Evolutionary conservation across 2,113 vertebrate genomes (phyloP), one percentile per base, ranked within the genome.

Genomic region (Oryzias curvinotus): DNA sequence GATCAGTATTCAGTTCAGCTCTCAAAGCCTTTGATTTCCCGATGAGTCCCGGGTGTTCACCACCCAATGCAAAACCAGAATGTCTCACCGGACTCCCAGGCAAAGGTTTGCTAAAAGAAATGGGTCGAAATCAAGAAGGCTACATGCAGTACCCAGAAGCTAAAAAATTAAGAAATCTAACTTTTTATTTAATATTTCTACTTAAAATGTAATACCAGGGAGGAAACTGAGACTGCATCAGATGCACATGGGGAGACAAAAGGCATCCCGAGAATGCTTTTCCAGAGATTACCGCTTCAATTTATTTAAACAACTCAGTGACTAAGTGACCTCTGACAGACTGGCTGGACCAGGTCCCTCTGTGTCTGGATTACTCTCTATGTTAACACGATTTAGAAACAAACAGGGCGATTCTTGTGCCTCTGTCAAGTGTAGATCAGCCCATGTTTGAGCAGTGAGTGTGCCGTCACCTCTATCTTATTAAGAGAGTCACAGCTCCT

Each of bases 1-100:
- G 80, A 90, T 91, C 88, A 88, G 86, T 89, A 89, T 91, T 87
- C 88, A 77, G 75, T 77, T 71, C 77, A 82, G 71, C 73, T 88
- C 68, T 61, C 65, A 49, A 85, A 85, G 78, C 83, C 88, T 91
- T 89, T 91, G 87, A 91, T 90, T 88, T 88, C 82, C 73, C 83
- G 84, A 89, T 85, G 83, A 79, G 87, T 86, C 83, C 82, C 52
- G 68, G 79, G 86, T 86, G 82, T 89, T 88, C 85, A 25, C 76
- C 78, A 86, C 78, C 77, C 82, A 75, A 85, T 82, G 84, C 81
- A 89, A 88, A 87, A 76, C 1, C 65, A 68, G 82, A 72, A 82
- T 81, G 50, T 86, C 84, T 85, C 87, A 8, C 57, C 30, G 80
- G 83, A 73, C 62, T 65, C 48, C 57, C 58, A 76, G 75, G 73